Conservation (phyloP, 2,797 vertebrate genomes). For the Peromyscus aztecus region DNA sequence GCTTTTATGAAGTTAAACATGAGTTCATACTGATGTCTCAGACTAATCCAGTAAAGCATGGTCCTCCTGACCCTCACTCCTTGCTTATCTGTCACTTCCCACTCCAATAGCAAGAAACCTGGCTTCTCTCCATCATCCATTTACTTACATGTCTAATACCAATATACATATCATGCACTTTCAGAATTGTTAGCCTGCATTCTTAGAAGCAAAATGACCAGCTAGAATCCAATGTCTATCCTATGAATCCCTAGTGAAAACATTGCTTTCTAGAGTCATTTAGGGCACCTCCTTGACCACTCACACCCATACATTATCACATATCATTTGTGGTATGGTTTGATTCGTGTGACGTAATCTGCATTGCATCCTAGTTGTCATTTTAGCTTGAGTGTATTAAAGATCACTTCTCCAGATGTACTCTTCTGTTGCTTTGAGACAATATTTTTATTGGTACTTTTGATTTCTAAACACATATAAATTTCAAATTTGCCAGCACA, state of each 20-base stretch:
- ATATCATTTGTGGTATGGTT: neutral
- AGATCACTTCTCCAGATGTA: neutral
- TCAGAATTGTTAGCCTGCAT: neutral
- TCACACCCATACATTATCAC: neutral
- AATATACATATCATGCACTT: neutral
- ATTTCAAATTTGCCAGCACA: neutral
- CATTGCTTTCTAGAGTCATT: neutral
- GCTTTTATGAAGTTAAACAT: neutral
- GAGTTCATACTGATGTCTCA: neutral
- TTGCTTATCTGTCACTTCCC: conserved; percentile 19
- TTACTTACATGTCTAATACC: neutral
- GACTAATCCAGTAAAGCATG: neutral
- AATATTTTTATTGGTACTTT: neutral
- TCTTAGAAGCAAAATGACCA: neutral
- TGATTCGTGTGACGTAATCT: neutral
- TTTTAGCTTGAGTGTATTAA: neutral
- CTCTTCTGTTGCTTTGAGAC: neutral
- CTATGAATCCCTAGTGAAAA: neutral
- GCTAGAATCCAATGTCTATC: neutral
- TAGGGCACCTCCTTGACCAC: neutral
- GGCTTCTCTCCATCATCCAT: neutral
- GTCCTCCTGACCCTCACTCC: neutral
- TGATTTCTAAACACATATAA: neutral
- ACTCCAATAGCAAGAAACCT: neutral
- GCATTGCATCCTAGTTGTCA: neutral